Base-by-base conservation (phyloP, 2,888 invertebrate genomes). In the Rhingia rostrata region DNA sequence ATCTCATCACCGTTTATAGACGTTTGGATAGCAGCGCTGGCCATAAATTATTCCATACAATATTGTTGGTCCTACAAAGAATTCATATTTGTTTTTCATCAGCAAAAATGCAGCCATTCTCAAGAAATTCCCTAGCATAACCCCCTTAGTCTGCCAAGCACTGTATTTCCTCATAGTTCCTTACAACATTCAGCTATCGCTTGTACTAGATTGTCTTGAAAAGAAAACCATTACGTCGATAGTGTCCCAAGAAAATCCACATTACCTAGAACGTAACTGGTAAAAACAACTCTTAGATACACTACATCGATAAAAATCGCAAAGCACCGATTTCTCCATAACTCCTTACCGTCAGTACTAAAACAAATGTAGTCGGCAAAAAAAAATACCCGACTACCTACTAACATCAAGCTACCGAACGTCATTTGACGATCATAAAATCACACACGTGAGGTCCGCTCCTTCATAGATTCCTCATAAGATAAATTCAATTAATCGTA, bases 401-500 rank as follows among this genome's bases (percentile, higher is more conserved):
- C 10, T 54, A 4, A 61, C 66, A 73, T 78, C 56, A 43, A 74
- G 79, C 83, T 83, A 79, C 79, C 69, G 83, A 83, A 79, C 33
- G 69, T 73, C 63, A 79, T 72, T 73, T 67, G 61, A 41, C 49
- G 43, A 78, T 64, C 72, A 54, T 78, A 43, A 83, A 74, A 73
- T 45, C 63, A 63, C 45, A 63, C 51, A 82, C 72, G 61, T 54
- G 67, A 58, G 78, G 69, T 35, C 72, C 67, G 73, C 63, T 78
- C 63, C 53, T 78, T 58, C n/a, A 47, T 49, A 67, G 78, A 83
- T 79, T 41, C 45, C 73, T 10, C 56, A 37, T 60, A 14, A 80
- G 80, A 84, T 75, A 60, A 80, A 70, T 80, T 80, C 80, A 80
- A 84, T 80, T 84, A 80, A 84, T 80, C 49, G 64, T 84, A 80